Conservation (phyloP, 2,113 vertebrate species). For the Hydropotes inermis region DNA sequence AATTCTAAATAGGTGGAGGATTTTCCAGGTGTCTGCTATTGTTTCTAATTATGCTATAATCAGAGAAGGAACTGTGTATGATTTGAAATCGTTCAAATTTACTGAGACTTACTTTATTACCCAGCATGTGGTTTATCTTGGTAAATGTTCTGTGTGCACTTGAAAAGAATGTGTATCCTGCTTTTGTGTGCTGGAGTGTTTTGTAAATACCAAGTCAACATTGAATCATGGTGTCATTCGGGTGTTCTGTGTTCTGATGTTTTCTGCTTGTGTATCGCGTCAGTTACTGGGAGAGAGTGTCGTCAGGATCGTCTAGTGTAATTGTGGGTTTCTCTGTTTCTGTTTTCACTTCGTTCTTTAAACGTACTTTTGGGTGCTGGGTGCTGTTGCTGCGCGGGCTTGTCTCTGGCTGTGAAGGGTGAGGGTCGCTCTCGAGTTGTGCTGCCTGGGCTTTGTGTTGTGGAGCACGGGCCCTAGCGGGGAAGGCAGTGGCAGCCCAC, state of each 20-base stretch:
- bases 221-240: neutral
- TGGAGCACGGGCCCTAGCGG: neutral
- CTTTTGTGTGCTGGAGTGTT: neutral
- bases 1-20: neutral
- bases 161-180: neutral
- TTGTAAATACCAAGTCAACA: neutral
- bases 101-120: neutral
- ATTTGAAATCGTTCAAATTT: neutral
- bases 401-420: neutral
- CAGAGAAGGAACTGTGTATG: neutral
- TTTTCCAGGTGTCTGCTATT: neutral
- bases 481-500: neutral
- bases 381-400: fast-evolving
- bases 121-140: neutral
- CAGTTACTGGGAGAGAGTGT: neutral
- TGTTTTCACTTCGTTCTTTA: neutral
- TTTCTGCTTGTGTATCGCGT: neutral
- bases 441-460: neutral
- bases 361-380: fast-evolving
- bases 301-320: neutral
- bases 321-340: neutral
- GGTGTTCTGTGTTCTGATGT: too few species aligned
- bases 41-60: neutral
- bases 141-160: neutral
- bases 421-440: neutral